Evolutionary conservation across 2,888 invertebrate species (phyloP).

Genomic region (Drosophila cracens): DNA sequence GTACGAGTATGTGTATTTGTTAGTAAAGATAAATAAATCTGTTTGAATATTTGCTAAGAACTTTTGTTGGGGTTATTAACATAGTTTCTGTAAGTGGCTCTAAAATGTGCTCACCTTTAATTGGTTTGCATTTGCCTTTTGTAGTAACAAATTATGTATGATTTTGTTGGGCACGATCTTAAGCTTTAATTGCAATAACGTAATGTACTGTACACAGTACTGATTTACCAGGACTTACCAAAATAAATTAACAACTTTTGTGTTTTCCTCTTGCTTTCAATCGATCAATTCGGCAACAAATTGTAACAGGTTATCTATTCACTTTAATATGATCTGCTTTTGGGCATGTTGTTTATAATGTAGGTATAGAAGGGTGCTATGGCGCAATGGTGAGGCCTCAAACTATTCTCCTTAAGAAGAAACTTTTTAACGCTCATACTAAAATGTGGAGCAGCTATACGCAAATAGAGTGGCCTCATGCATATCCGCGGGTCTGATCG

Average conservation of each 20-base stretch:
- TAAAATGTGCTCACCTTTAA: slow-evolving; percentile 6
- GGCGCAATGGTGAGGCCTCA: neutral
- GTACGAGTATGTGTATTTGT: neutral
- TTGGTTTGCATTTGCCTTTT: slow-evolving; percentile 4
- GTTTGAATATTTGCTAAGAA: neutral
- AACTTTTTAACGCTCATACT: neutral
- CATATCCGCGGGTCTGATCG: neutral
- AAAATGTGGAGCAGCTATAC: neutral
- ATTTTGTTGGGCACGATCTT: slow-evolving; percentile 1
- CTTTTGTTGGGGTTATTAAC: neutral
- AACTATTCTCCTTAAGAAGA: neutral
- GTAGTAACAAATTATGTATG: neutral
- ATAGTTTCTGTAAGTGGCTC: neutral
- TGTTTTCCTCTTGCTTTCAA: neutral
- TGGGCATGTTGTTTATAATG: neutral
- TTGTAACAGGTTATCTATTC: neutral
- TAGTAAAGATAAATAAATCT: neutral
- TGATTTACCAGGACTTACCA: slow-evolving; percentile 14
- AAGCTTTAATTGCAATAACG: slow-evolving; percentile 8
- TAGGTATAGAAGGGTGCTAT: neutral
- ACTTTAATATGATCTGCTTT: neutral
- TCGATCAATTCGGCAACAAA: neutral
- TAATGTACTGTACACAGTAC: slow-evolving; percentile 17
- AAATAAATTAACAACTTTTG: neutral
- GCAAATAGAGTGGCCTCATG: neutral